Evolutionary conservation across 2,797 vertebrate genomes (phyloP), one percentile per base, ranked within the genome.

Genomic region (Pangasius sanitwongsei): DNA sequence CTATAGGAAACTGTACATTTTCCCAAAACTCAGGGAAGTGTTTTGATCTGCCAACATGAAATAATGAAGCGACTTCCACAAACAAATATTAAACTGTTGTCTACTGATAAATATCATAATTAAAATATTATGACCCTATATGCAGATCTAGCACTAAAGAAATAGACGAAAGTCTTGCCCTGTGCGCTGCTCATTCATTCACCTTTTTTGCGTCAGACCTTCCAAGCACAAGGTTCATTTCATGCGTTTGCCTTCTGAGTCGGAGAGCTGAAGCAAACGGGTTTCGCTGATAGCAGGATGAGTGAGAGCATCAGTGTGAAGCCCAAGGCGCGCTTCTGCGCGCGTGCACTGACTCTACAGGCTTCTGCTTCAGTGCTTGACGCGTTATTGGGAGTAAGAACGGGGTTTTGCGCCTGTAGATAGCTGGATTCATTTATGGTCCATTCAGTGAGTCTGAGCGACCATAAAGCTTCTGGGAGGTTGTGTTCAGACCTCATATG

Each of bases 391-490:
- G 41, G 41, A 44, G 41, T n/a, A 12, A 6, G 41, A 55, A 90
- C 37, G 18, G 90, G 90, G 90, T 86, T 86, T 89, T 85, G 57
- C 48, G 80, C 90, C 89, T 90, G 12, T 70, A 85, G 83, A 89
- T 87, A 55, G 69, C 69, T 91, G 80, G 69, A 18, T 81, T 83
- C 85, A 90, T 89, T 90, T 90, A 86, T 89, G 91, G 90, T 83
- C 83, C 89, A 94, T 93, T 94, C 91, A 93, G 92, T 92, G 90
- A 89, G 86, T 88, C 2, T 44, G 88, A 90, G 88, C 88, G 90
- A 90, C 87, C 90, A 90, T 55, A 63, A 89, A 90, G 41, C 90
- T 77, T 91, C 77, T 90, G 92, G 69, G 90, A 89, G 86, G 90
- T 89, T 89, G 86, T 89, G 91, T 90, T 92, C 90, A 89, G 3